These are phyloP conservation scores for Syngnathus floridae DNA, from an alignment of 2,113 vertebrate species.

Conservation along the genomic window DNA sequence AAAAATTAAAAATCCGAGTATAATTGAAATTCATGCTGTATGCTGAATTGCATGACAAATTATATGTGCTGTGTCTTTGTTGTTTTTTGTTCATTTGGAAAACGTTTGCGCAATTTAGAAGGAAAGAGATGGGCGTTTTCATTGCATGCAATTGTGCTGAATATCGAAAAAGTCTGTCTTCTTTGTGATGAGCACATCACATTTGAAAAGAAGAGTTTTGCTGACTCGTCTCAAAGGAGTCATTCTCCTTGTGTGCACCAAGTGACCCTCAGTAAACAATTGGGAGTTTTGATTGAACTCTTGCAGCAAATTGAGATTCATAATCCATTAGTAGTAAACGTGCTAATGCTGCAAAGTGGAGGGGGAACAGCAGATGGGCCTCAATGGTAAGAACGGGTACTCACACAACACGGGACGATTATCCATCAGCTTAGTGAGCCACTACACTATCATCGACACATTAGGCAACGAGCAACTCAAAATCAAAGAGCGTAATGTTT, in stretches of 20 bases:
- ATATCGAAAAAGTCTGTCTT: not conserved
- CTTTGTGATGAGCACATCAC: conserved; percentile 3
- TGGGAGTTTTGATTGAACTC: conserved; percentile 35
- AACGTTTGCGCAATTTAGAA: not conserved
- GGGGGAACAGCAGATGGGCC: conserved; percentile 18
- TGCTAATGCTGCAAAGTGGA: conserved; percentile 21
- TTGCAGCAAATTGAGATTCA: conserved; percentile 46
- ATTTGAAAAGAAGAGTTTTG: conserved; percentile 14
- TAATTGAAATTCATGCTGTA: not conserved
- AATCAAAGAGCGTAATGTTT: not conserved
- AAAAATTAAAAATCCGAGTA: too few species aligned
- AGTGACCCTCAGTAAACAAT: conserved; percentile 32
- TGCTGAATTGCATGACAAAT: not conserved
- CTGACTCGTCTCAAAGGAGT: conserved; percentile 9
- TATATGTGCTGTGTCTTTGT: not conserved
- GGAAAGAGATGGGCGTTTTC: not conserved
- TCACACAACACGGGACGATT: conserved; percentile 11
- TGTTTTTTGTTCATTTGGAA: conserved; percentile 4
- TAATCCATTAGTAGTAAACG: conserved; percentile 50
- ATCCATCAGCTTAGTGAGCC: not conserved
- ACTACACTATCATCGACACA: not conserved
- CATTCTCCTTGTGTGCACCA: not conserved
- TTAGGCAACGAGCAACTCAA: not conserved
- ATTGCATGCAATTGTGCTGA: not conserved
- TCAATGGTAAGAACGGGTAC: conserved; percentile 1